Evolutionary conservation across 2,113 vertebrate species (phyloP).

Genomic region (Saguinus midas): DNA sequence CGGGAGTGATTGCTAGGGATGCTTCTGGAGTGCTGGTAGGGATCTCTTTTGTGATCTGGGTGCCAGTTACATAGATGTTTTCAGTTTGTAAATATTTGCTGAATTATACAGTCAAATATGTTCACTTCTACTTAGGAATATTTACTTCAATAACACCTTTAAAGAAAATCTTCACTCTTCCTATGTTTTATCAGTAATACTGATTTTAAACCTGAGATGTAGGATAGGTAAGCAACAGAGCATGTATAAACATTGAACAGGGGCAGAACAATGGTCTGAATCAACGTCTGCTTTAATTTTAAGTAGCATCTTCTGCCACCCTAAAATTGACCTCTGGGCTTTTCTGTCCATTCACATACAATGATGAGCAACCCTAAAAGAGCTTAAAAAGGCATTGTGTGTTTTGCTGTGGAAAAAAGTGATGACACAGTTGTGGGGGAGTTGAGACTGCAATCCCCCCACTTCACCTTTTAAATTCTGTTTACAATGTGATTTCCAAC

Average conservation of each 20-base stretch:
- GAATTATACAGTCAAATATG: not conserved
- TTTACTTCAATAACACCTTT: not conserved
- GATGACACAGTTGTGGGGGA: not conserved
- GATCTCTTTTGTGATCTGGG: accelerated
- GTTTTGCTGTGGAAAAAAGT: not conserved
- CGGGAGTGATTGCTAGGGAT: not conserved
- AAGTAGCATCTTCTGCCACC: no score
- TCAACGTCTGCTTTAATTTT: not conserved
- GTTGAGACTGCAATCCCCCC: not conserved
- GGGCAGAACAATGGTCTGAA: not conserved
- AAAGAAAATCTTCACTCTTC: not conserved
- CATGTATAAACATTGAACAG: not conserved
- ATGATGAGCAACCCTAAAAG: not conserved
- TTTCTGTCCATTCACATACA: not conserved
- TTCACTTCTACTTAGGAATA: not conserved
- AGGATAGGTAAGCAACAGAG: not conserved
- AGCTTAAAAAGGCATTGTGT: not conserved
- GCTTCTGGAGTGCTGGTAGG: not conserved
- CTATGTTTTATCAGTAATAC: not conserved
- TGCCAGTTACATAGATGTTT: not conserved
- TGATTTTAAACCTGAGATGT: not conserved
- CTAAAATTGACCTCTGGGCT: no score
- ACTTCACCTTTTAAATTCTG: not conserved
- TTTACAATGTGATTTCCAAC: not conserved
- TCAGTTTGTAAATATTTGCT: not conserved